These are phyloP conservation scores for Scelioninae gen. 1 DNA, from an alignment of 2,888 invertebrate genomes.

Conservation along the genomic window DNA sequence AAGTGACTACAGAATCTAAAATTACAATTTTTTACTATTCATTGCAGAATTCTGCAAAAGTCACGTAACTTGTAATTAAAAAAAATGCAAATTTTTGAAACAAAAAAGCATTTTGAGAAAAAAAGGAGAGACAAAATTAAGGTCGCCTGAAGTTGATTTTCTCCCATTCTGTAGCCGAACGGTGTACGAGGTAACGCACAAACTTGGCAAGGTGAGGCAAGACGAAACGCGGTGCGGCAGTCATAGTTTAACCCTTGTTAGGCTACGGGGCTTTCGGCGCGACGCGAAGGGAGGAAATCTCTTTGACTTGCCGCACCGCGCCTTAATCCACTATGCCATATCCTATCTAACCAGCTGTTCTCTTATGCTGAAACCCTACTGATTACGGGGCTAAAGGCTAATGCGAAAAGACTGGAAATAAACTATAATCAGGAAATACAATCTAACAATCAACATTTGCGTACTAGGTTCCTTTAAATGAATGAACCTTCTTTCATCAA, in stretches of 20 bases:
- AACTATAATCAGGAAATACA: constrained; percentile 73
- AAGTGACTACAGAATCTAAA: too few species aligned
- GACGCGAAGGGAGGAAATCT: constrained; percentile 81
- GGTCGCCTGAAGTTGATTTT: constrained; percentile 52
- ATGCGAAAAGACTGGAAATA: constrained; percentile 72
- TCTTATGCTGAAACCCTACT: constrained; percentile 71
- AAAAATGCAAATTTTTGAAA: constrained; percentile 39
- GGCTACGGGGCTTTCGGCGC: too few species aligned
- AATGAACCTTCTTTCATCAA: constrained; percentile 20
- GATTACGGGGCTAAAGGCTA: constrained; percentile 74
- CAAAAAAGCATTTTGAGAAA: background rate
- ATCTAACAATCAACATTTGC: constrained; percentile 66
- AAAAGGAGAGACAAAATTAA: constrained; percentile 33
- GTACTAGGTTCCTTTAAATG: constrained; percentile 20
- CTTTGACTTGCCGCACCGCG: constrained; percentile 83
- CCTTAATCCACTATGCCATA: constrained; percentile 80
- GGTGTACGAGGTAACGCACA: too few species aligned
- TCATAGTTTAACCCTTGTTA: constrained; percentile 83
- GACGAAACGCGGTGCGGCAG: constrained; percentile 78
- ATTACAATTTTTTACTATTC: too few species aligned
- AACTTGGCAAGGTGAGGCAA: constrained; percentile 68
- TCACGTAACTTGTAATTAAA: constrained; percentile 11
- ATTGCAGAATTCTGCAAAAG: too few species aligned
- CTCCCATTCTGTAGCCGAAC: too few species aligned
- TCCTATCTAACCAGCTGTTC: constrained; percentile 82